Percentiles rank a stretch among this genome's conserved stretches.
phyloP scores from a whole-genome alignment of 2,888 invertebrate genomes.

The Rhyacophila evoluta region DNA sequence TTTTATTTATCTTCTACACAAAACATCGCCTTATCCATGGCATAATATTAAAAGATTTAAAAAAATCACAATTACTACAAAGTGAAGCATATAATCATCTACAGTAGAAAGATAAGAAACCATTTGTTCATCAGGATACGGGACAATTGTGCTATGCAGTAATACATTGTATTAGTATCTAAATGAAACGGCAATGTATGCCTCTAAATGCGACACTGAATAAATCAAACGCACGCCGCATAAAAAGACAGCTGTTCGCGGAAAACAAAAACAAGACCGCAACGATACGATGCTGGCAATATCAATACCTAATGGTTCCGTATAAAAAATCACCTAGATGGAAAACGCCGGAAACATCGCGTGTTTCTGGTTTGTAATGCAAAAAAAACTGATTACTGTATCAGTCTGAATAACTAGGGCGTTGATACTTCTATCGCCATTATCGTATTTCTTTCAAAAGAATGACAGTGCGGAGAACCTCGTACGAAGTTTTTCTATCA shows the following conservation, averaged over 20 bases:
- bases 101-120: no score
- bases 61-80: no score
- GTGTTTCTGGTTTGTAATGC: background rate
- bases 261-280: conserved; percentile 12
- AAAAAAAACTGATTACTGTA: background rate
- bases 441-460: background rate
- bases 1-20: no score
- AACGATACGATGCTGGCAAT: background rate
- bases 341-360: conserved; percentile 14
- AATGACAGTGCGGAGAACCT: background rate
- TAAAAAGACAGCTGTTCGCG: conserved; percentile 6
- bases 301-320: background rate
- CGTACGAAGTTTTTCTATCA: background rate
- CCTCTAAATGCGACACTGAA: background rate
- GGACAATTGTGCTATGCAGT: no score
- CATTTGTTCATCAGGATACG: no score
- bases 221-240: background rate
- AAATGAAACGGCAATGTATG: no score
- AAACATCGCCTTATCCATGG: no score
- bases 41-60: no score
- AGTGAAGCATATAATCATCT: no score
- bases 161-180: no score
- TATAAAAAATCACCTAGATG: background rate
- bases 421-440: background rate
- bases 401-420: background rate